Percentiles rank a stretch among this genome's conserved stretches.
These are phyloP conservation scores for Rhinopithecus roxellana DNA, from an alignment of 2,113 vertebrate species.

Conservation along the genomic window DNA sequence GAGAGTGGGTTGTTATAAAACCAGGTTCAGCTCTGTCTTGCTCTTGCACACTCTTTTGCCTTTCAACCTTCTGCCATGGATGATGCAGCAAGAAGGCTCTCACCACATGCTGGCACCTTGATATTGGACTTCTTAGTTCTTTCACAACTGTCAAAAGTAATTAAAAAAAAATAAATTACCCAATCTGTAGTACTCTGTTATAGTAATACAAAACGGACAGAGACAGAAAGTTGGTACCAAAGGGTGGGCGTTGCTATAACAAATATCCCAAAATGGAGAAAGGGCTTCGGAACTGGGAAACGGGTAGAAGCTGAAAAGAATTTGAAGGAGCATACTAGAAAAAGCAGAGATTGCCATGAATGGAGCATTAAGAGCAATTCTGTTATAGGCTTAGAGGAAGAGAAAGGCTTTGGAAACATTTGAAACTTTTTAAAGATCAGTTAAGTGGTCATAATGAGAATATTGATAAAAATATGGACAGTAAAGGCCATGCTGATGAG, in stretches of 20 bases:
- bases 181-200: background rate
- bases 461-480: background rate
- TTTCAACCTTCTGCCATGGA: background rate
- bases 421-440: background rate
- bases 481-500: background rate
- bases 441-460: background rate
- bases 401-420: background rate
- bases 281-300: background rate
- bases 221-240: background rate
- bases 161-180: background rate
- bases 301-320: background rate
- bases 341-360: background rate
- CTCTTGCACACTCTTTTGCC: background rate
- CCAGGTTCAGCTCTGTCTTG: background rate
- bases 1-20: background rate
- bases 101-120: background rate
- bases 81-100: background rate
- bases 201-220: background rate
- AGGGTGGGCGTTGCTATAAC: background rate
- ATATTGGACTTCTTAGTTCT: background rate
- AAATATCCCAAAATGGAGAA: background rate
- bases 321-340: background rate
- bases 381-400: background rate
- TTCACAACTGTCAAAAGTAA: background rate
- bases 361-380: background rate